Evolutionary conservation across 1,140 invertebrate species (phyloP).

Genomic region (Caenorhabditis brenneri): DNA sequence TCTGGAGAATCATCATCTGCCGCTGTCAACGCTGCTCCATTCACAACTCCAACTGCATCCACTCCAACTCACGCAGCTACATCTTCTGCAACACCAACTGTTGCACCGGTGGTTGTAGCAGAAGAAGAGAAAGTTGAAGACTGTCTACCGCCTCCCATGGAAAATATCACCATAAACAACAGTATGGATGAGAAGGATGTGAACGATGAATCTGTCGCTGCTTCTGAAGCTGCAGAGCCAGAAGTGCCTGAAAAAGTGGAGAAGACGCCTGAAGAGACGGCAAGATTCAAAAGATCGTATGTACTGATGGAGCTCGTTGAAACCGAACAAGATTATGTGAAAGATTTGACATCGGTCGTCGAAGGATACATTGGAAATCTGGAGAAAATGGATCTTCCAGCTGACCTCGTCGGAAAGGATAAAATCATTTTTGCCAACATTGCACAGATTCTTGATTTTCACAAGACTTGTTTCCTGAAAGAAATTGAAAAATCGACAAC

Average conservation of each 20-base stretch:
- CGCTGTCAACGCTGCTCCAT: background rate
- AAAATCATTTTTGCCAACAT: slow-evolving; percentile 98
- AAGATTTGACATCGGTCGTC: slow-evolving; percentile 83
- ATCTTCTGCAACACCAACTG: background rate
- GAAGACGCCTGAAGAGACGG: slow-evolving; percentile 45
- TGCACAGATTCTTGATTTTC: slow-evolving; percentile 96
- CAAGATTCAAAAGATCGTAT: slow-evolving; percentile 53
- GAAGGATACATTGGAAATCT: slow-evolving; percentile 75
- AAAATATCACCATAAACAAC: slow-evolving; percentile 16
- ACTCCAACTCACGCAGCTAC: slow-evolving; percentile 23
- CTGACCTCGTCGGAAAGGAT: slow-evolving; percentile 87
- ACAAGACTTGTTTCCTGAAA: slow-evolving; percentile 90
- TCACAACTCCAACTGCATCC: background rate
- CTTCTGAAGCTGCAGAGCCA: background rate
- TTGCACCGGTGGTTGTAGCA: background rate
- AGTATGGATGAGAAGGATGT: slow-evolving; percentile 30
- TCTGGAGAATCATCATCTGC: background rate
- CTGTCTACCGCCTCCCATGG: slow-evolving; percentile 39
- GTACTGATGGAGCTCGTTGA: slow-evolving; percentile 85
- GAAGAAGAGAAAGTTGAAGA: slow-evolving; percentile 23
- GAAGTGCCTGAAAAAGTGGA: slow-evolving; percentile 30
- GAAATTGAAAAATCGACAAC: slow-evolving; percentile 86
- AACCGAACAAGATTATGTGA: slow-evolving; percentile 92
- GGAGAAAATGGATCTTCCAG: slow-evolving; percentile 76
- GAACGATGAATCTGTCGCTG: background rate